These are phyloP conservation scores for Vulpes vulpes DNA, from an alignment of 2,113 vertebrate genomes.

Conservation along the genomic window DNA sequence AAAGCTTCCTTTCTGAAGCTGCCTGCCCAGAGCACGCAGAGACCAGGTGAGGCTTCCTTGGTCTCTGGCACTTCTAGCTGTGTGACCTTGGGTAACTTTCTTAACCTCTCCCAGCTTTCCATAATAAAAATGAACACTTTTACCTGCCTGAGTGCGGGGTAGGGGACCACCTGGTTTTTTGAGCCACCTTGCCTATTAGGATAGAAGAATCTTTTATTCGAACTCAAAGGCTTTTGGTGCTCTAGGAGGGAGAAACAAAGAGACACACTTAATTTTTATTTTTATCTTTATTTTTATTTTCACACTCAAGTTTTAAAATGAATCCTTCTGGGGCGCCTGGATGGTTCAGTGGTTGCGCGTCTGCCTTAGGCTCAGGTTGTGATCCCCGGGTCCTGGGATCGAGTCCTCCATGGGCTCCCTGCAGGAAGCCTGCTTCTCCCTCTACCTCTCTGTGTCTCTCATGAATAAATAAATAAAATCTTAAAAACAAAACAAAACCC, in stretches of 20 bases:
- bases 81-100: not conserved
- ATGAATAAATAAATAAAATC: too few relatives aligned
- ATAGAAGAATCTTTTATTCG: not conserved
- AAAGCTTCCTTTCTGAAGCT: not conserved
- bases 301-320: too few relatives aligned
- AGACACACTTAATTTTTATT: not conserved
- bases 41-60: not conserved
- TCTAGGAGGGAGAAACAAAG: not conserved
- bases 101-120: not conserved
- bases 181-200: not conserved
- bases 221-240: not conserved
- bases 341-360: too few relatives aligned
- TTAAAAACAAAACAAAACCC: too few relatives aligned
- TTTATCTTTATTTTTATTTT: too few relatives aligned
- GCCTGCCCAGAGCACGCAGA: not conserved
- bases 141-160: not conserved
- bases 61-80: not conserved
- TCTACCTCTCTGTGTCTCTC: too few relatives aligned
- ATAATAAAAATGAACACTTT: not conserved
- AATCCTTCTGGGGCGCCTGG: too few relatives aligned
- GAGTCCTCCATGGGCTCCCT: too few relatives aligned
- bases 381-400: too few relatives aligned
- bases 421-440: too few relatives aligned
- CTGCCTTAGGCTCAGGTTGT: too few relatives aligned
- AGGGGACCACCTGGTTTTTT: not conserved